Evolutionary conservation across 2,797 vertebrate genomes (phyloP).

Genomic region (Macroramphosus scolopax): DNA sequence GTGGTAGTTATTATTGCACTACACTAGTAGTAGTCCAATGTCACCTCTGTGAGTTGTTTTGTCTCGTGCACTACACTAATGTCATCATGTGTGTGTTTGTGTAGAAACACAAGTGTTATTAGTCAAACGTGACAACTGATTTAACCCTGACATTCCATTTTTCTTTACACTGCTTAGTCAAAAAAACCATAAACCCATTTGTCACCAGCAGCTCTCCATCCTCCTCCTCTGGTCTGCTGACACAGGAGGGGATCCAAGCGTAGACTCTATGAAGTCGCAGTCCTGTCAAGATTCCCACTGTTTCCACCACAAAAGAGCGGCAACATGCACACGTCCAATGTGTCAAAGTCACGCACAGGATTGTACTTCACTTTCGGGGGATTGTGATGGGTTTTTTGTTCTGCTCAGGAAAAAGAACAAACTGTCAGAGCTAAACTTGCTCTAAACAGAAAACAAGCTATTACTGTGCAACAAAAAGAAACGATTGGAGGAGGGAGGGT

Average conservation of each 20-base stretch:
- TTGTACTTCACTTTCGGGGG: constrained; percentile 22
- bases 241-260: constrained; percentile 28
- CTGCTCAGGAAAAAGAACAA: constrained; percentile 17
- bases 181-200: constrained; percentile 32
- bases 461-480: background rate
- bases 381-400: constrained; percentile 22
- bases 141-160: constrained; percentile 18
- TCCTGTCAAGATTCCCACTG: constrained; percentile 38
- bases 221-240: constrained; percentile 12
- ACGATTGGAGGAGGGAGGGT: background rate
- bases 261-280: constrained; percentile 27
- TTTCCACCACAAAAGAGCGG: constrained; percentile 43
- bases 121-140: constrained; percentile 19
- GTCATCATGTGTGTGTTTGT: constrained; percentile 1
- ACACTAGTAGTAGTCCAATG: too few relatives aligned
- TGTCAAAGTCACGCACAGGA: constrained; percentile 22
- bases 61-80: constrained; percentile 2
- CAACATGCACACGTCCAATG: constrained; percentile 5
- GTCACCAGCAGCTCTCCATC: constrained; percentile 15
- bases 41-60: too few relatives aligned
- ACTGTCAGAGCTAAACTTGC: constrained; percentile 1
- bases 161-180: constrained; percentile 24
- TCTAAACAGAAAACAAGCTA: background rate
- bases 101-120: constrained; percentile 13
- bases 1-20: too few relatives aligned